Evolutionary conservation across 23 tunicate genomes (phyloP).

Genomic region (Trididemnum clinides): DNA sequence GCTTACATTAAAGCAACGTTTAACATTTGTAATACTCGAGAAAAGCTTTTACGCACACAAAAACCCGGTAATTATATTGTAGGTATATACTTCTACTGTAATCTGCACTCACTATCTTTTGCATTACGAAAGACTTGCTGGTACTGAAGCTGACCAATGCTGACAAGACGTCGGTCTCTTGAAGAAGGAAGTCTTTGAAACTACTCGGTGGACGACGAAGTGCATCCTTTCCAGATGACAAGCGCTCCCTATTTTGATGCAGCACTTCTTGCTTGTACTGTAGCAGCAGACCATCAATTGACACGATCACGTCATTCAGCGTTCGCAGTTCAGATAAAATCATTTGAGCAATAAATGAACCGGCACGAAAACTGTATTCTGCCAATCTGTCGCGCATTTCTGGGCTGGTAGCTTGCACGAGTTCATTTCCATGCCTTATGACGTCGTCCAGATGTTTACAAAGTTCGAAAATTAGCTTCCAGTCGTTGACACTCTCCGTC

Average conservation of each 20-base stretch:
- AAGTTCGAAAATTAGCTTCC: slow-evolving; percentile 41
- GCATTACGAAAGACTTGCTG: too few species aligned
- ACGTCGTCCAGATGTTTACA: slow-evolving; percentile 46
- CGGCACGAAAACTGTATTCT: slow-evolving; percentile 44
- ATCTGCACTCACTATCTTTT: too few species aligned
- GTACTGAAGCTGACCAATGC: background rate
- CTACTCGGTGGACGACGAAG: background rate
- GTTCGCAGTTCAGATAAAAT: slow-evolving; percentile 45
- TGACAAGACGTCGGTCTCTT: slow-evolving; percentile 11
- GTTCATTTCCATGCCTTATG: background rate
- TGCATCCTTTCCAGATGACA: background rate
- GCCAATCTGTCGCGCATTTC: slow-evolving; percentile 2
- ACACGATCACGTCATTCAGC: background rate
- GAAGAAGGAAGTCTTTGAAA: slow-evolving; percentile 20
- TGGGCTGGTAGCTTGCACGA: background rate
- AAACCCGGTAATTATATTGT: too few species aligned
- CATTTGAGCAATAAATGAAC: slow-evolving; percentile 46
- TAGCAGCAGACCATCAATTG: slow-evolving; percentile 36
- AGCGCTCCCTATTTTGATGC: too few species aligned
- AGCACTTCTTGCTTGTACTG: background rate
- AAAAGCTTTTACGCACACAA: too few species aligned
- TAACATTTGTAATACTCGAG: too few species aligned
- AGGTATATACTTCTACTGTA: too few species aligned
- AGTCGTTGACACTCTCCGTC: slow-evolving; percentile 38
- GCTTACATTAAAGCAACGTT: too few species aligned